Base-by-base conservation (phyloP, 2,113 vertebrate species). In the Ondatra zibethicus region DNA sequence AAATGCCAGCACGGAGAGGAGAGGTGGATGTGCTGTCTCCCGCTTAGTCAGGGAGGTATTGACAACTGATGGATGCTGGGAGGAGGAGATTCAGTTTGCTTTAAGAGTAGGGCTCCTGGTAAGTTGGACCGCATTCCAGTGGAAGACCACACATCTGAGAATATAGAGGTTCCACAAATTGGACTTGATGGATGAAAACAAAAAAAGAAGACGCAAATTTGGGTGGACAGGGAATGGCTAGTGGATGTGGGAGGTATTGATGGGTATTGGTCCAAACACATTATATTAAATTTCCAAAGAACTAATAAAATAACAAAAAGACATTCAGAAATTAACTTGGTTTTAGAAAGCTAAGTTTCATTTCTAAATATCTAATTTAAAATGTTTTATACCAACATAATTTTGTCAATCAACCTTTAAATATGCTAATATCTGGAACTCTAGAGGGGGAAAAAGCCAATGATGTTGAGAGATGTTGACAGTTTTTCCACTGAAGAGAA, bases 331-430 rank as follows among this genome's bases (percentile, higher is more conserved):
- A 3, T 27, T 76, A 82, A 85, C 39, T 75, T 68, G 96, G 47
- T 63, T 93, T 89, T 80, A 92, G 42, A 61, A 91, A 96, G 73
- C 72, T 76, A 68, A 52, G n/a, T 96, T 94, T 91, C 70, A 65
- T 75, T 94, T 75, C 13, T 27, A 52, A 80, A 95, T 66, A 77
- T 7, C 42, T 39, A 76, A 27, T 25, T 65, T 93, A 75, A 76
- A 88, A 73, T 88, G 68, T 85, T 75, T 95, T 86, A 19, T n/a
- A 52, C 68, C 50, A 72, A 81, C 50, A 25, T 1, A 45, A 4
- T 7, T 21, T 58, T 58, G 58, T 58, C 58, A 23, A 58, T 58
- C 58, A 58, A 58, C 21, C 58, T 21, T 82, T 76, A 91, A 94
- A 72, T 65, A 36, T 84, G 47, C 31, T 66, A 68, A 65, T 92